Conservation (phyloP, 2,113 vertebrate genomes). For the Nerophis ophidion region DNA sequence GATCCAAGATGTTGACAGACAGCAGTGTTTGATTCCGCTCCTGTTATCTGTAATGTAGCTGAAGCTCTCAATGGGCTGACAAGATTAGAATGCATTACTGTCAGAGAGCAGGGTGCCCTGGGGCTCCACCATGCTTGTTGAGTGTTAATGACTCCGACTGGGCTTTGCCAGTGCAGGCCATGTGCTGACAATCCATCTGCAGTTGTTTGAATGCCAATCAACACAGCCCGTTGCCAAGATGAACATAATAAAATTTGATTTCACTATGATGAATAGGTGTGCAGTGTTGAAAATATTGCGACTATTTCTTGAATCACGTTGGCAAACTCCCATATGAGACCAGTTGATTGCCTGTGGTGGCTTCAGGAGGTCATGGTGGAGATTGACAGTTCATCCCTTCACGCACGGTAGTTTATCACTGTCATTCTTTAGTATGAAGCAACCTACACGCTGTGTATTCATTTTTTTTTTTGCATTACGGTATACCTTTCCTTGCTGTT, state of each 20-base stretch:
- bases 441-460: not conserved
- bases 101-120: slow-evolving; percentile 58
- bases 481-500: slow-evolving; percentile 7
- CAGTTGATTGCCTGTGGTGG: slow-evolving; percentile 10
- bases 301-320: slow-evolving; percentile 27
- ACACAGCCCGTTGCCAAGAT: slow-evolving; percentile 21
- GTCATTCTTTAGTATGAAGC: slow-evolving; percentile 1
- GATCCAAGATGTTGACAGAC: slow-evolving; percentile 66
- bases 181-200: slow-evolving; percentile 48
- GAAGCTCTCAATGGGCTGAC: slow-evolving; percentile 65
- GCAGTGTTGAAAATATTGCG: slow-evolving; percentile 18
- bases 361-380: slow-evolving; percentile 9
- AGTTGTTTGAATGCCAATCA: slow-evolving; percentile 57
- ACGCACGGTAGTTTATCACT: slow-evolving; percentile 9
- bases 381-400: not conserved
- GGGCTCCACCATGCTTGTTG: slow-evolving; percentile 55
- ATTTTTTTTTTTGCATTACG: not conserved
- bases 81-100: slow-evolving; percentile 73
- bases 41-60: slow-evolving; percentile 70
- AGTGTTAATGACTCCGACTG: slow-evolving; percentile 66
- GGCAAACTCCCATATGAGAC: slow-evolving; percentile 3
- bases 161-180: slow-evolving; percentile 40
- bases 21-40: slow-evolving; percentile 55
- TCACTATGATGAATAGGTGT: slow-evolving; percentile 32
- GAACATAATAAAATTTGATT: slow-evolving; percentile 30